Evolutionary conservation across 2,113 vertebrate genomes (phyloP).

Genomic region (Muntiacus reevesi): DNA sequence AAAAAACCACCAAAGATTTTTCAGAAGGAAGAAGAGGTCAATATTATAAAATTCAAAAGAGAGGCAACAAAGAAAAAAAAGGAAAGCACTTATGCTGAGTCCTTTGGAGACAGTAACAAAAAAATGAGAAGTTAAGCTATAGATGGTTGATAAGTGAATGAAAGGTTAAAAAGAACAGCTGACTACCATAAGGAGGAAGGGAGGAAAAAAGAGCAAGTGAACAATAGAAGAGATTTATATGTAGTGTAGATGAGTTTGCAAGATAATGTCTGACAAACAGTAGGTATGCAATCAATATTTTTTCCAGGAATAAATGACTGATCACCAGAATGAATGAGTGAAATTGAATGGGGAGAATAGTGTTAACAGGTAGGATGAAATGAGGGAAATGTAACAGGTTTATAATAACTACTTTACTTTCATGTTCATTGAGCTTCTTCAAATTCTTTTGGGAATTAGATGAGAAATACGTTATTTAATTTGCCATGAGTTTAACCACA

Average conservation of each 20-base stretch:
- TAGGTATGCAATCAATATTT: neutral
- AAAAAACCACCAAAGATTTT: neutral
- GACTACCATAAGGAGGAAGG: neutral
- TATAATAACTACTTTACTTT: neutral
- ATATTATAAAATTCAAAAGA: neutral
- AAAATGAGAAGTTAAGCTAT: neutral
- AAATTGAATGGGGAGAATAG: neutral
- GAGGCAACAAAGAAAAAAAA: neutral
- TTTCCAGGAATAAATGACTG: neutral
- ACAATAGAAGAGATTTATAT: neutral
- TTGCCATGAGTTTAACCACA: neutral
- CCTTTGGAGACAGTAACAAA: neutral
- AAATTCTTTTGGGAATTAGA: neutral
- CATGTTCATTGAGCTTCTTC: neutral
- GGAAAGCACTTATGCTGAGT: neutral
- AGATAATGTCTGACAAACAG: neutral
- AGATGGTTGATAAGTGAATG: neutral
- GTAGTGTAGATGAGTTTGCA: neutral
- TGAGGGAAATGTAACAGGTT: neutral
- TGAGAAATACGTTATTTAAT: slow-evolving; percentile 4
- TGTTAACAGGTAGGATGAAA: neutral
- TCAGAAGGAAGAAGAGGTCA: neutral
- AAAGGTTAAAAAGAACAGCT: neutral
- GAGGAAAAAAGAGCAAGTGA: neutral
- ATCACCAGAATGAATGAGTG: neutral